These are phyloP conservation scores for Protophormia terraenovae DNA, from an alignment of 2,888 invertebrate species.

Conservation along the genomic window DNA sequence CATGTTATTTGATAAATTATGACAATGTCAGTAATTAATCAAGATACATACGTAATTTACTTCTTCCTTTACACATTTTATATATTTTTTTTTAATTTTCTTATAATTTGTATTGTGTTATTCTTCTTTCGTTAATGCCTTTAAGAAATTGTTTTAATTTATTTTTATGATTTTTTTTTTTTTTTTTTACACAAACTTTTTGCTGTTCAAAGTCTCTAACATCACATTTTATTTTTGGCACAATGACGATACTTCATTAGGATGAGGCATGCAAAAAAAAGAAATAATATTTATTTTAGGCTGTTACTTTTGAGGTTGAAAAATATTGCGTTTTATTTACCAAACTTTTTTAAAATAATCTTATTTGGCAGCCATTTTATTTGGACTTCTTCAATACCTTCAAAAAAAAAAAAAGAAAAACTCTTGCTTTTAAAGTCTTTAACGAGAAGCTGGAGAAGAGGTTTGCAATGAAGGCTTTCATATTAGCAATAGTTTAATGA, in stretches of 20 bases:
- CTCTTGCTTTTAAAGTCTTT: too few relatives aligned
- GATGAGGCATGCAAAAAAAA: neutral
- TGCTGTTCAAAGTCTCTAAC: slow-evolving; percentile 25
- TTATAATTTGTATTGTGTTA: neutral
- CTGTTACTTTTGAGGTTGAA: neutral
- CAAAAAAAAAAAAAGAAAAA: too few relatives aligned
- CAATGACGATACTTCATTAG: slow-evolving; percentile 22
- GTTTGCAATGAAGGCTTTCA: too few relatives aligned
- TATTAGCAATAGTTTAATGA: too few relatives aligned
- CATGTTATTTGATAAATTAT: neutral
- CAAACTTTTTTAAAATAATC: neutral
- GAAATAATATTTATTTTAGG: neutral
- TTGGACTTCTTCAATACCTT: too few relatives aligned
- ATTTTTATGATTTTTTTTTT: too few relatives aligned
- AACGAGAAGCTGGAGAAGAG: too few relatives aligned
- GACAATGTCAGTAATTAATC: slow-evolving; percentile 10
- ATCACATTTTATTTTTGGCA: slow-evolving; percentile 56
- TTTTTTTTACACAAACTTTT: neutral
- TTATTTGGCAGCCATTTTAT: too few relatives aligned
- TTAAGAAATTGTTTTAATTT: neutral
- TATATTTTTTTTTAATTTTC: neutral
- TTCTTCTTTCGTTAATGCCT: neutral
- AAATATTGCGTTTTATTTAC: neutral
- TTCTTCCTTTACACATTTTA: neutral
- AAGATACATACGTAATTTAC: neutral